phyloP scores from a whole-genome alignment of 2,113 vertebrate genomes.

The Melanotaenia duboulayi region DNA sequence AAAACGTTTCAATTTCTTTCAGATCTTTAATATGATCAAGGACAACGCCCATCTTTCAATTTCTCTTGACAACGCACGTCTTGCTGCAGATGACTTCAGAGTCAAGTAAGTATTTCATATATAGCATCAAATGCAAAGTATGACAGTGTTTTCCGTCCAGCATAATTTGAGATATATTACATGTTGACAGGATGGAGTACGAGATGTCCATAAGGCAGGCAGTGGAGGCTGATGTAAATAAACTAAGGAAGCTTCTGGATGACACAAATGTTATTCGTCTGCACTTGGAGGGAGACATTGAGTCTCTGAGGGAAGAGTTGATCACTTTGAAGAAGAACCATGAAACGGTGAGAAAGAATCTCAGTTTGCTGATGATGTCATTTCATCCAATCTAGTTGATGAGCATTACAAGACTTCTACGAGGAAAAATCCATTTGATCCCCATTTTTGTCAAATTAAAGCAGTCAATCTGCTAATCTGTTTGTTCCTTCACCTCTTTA shows the following conservation, averaged over 20 bases:
- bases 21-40: conserved; percentile 68
- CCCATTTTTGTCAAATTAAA: not conserved
- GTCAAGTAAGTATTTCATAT: conserved; percentile 71
- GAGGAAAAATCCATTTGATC: not conserved
- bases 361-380: no score
- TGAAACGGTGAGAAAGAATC: conserved; percentile 70
- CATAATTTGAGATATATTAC: not conserved
- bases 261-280: conserved; percentile 79
- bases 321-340: conserved; percentile 88
- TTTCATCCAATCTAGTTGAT: not conserved
- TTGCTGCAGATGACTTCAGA: conserved; percentile 79
- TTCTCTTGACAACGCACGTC: conserved; percentile 67
- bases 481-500: conserved; percentile 27
- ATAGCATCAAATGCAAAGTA: not conserved
- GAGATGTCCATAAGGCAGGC: conserved; percentile 74
- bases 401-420: not conserved
- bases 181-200: conserved; percentile 73
- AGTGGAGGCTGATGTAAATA: conserved; percentile 80
- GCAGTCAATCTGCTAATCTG: not conserved
- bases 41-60: conserved; percentile 64
- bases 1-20: not conserved
- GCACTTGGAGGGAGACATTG: conserved; percentile 82
- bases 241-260: conserved; percentile 83
- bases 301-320: conserved; percentile 88
- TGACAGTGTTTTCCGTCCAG: not conserved